A percentile compares a stretch with the other conserved stretches of the same genome.
Evolutionary conservation across 37 sponge, comb jelly and placozoan genomes (phyloP).

Genomic region (Spongia lamella): DNA sequence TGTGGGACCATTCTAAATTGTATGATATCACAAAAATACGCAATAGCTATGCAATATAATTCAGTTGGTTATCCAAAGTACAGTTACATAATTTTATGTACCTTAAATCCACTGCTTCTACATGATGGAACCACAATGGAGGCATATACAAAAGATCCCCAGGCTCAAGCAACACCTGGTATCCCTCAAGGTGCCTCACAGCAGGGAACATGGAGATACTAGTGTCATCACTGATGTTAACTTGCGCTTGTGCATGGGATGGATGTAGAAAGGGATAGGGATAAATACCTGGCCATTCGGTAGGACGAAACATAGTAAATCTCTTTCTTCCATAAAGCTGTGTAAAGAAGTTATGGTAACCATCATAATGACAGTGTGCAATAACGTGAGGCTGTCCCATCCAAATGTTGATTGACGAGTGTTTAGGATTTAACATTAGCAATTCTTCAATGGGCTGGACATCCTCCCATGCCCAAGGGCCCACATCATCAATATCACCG

Average conservation of each 20-base stretch:
- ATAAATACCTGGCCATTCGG: slow-evolving; percentile 72
- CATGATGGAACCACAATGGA: slow-evolving; percentile 89
- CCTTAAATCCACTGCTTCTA: slow-evolving; percentile 67
- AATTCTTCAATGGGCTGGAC: slow-evolving; percentile 78
- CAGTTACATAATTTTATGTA: not conserved
- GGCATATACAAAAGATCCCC: slow-evolving; percentile 89
- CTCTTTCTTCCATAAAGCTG: slow-evolving; percentile 84
- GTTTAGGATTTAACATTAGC: slow-evolving; percentile 60
- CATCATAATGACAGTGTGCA: slow-evolving; percentile 92
- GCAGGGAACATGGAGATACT: slow-evolving; percentile 35
- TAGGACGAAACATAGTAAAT: slow-evolving; percentile 70
- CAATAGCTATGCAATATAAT: too few species aligned
- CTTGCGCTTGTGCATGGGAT: slow-evolving; percentile 87
- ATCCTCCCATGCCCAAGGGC: slow-evolving; percentile 73
- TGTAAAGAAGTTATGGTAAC: slow-evolving; percentile 92
- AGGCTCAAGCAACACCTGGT: slow-evolving; percentile 65
- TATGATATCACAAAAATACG: too few species aligned
- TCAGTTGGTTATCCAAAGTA: too few species aligned
- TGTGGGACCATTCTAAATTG: too few species aligned
- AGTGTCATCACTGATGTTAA: slow-evolving; percentile 59
- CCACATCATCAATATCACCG: slow-evolving; percentile 77
- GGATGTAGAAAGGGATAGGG: slow-evolving; percentile 94
- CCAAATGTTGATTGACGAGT: slow-evolving; percentile 83
- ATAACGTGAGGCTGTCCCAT: slow-evolving; percentile 88
- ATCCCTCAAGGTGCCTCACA: slow-evolving; percentile 32